Base-by-base conservation (phyloP, 1,140 invertebrate species). In the Drosophila athabasca region DNA sequence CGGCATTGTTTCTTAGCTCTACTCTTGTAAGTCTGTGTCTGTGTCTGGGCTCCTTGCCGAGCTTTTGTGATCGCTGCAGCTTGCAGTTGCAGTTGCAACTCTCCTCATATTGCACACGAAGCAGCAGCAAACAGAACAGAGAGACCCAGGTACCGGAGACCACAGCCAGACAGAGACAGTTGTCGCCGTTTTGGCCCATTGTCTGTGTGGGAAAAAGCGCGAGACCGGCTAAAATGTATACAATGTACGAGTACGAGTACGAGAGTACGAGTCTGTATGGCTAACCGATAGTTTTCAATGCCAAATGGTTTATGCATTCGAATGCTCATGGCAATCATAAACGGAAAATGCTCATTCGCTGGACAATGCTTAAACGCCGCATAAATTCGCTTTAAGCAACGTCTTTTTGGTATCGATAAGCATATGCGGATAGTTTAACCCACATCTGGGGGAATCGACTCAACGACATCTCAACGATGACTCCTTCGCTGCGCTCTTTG, bases 231-330 rank as follows among this genome's bases (percentile, higher is more conserved):
- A 61, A 45, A 70, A 31, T 39, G 50, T 39, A 75, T 45, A 85
- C 82, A 85, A 87, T 87, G 82, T 85, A 19, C 17, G 17, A 19
- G 17, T 19, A 19, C 17, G 0, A 19, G 17, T 19, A 19, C 17
- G 17, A 19, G 17, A 19, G 17, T 19, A 19, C 17, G 0, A 19
- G 17, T 19, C 5, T 5, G 24, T 26, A 87, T 72, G 80, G 35
- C 64, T 69, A 69, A 66, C 71, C 69, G 64, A 78, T 48, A 73
- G 67, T 75, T 85, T 88, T 87, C 84, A 87, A 87, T 87, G 83
- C 83, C 83, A 89, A 87, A 87, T 87, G 83, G 78, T 87, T 85
- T 83, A 87, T 87, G 76, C 72, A 87, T 76, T 76, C 74, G 74
- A 69, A 39, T 69, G 76, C 62, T 83, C 71, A 83, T 79, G 74